phyloP scores from a whole-genome alignment of 2,888 invertebrate species.

The Rhodophaea formosa region DNA sequence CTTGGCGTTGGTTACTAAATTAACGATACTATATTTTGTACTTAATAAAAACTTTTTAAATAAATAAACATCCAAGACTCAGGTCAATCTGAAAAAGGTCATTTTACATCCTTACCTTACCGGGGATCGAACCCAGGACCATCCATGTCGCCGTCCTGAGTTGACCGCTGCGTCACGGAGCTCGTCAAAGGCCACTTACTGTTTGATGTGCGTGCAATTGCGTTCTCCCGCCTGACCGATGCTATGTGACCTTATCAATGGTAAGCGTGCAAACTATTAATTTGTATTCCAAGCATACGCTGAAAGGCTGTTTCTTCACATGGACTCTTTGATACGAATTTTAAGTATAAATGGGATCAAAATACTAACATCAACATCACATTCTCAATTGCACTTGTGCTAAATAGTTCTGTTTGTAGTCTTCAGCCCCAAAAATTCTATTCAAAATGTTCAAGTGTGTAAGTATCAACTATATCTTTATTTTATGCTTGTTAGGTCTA shows the following conservation, averaged over 20 bases:
- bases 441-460: slow-evolving; percentile 71
- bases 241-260: background rate
- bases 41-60: too few relatives aligned
- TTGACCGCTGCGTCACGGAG: too few relatives aligned
- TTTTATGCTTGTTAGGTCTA: too few relatives aligned
- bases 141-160: too few relatives aligned
- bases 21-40: too few relatives aligned
- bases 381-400: slow-evolving; percentile 34
- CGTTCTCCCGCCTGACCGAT: background rate
- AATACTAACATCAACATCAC: slow-evolving; percentile 33
- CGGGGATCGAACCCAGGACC: too few relatives aligned
- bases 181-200: too few relatives aligned
- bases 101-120: too few relatives aligned
- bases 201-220: too few relatives aligned
- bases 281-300: slow-evolving; percentile 47
- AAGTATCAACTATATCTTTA: slow-evolving; percentile 33
- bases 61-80: too few relatives aligned
- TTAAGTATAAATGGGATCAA: slow-evolving; percentile 50
- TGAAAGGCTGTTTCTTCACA: slow-evolving; percentile 47
- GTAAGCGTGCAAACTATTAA: slow-evolving; percentile 4
- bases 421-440: slow-evolving; percentile 15
- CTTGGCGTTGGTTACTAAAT: too few relatives aligned
- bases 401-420: slow-evolving; percentile 25
- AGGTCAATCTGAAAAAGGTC: too few relatives aligned
- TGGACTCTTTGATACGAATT: slow-evolving; percentile 34